These are phyloP conservation scores for Gasterosteus aculeatus DNA, from an alignment of 2,113 vertebrate genomes.

Conservation along the genomic window DNA sequence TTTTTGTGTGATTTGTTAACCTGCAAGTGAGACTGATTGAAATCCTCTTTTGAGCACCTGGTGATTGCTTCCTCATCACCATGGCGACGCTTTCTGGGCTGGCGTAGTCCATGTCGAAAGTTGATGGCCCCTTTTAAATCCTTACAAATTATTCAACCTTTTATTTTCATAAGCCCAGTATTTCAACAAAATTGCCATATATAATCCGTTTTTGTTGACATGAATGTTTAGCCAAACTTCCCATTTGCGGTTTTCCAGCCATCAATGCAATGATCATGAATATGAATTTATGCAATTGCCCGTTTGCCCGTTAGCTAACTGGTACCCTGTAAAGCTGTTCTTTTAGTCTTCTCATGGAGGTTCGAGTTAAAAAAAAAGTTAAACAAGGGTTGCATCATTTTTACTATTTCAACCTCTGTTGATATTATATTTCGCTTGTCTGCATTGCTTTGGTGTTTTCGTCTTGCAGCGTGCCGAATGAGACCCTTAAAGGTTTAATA, in stretches of 20 bases:
- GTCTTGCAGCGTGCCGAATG: background rate
- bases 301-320: background rate
- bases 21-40: constrained; percentile 23
- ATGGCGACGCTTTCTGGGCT: background rate
- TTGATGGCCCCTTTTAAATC: background rate
- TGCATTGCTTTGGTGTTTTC: constrained; percentile 23
- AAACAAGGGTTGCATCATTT: constrained; percentile 15
- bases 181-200: background rate
- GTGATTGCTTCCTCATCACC: constrained; percentile 11
- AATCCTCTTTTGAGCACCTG: constrained; percentile 23
- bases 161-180: background rate
- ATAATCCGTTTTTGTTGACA: background rate
- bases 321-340: background rate
- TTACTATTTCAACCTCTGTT: constrained; percentile 17
- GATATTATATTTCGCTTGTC: constrained; percentile 29
- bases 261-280: background rate
- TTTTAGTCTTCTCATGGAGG: background rate
- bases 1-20: constrained; percentile 32
- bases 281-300: background rate
- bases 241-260: background rate
- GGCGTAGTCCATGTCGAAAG: background rate
- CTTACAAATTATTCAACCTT: background rate
- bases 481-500: constrained; percentile 19
- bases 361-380: constrained; percentile 5
- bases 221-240: background rate